These are phyloP conservation scores for Cyclopterus lumpus DNA, from an alignment of 2,797 vertebrate species.

Conservation along the genomic window DNA sequence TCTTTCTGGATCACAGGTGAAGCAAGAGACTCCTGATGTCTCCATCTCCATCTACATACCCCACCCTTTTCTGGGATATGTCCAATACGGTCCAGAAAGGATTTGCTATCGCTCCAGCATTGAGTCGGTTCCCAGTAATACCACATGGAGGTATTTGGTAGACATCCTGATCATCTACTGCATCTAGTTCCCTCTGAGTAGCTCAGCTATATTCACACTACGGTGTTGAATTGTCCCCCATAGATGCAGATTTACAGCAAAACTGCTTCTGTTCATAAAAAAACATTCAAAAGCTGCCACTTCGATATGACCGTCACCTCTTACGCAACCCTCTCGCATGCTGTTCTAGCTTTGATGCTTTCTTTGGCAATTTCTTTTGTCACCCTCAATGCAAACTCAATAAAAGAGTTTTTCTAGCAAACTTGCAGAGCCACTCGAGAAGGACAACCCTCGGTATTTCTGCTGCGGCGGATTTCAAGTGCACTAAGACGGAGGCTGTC, in stretches of 20 bases:
- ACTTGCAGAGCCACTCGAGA: conserved; percentile 50
- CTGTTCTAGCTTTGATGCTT: conserved; percentile 42
- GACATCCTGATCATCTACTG: conserved; percentile 7
- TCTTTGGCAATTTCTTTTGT: conserved; percentile 53
- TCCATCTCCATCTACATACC: not conserved
- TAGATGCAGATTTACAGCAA: conserved; percentile 28
- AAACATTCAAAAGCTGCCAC: conserved; percentile 15
- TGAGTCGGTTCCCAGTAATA: conserved; percentile 12
- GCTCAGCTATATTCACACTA: not conserved
- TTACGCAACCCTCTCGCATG: conserved; percentile 17
- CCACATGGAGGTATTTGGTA: not conserved
- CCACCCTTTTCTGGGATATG: conserved; percentile 12
- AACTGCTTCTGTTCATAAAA: conserved; percentile 23
- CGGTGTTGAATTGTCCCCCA: conserved; percentile 6
- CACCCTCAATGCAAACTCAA: conserved; percentile 47
- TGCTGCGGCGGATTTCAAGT: conserved; percentile 59
- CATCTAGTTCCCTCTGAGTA: not conserved
- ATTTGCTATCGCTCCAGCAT: not conserved
- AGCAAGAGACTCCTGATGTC: not conserved
- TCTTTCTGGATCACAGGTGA: conserved; percentile 5
- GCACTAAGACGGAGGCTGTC: conserved; percentile 68
- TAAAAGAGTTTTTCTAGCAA: conserved; percentile 47
- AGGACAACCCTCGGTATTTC: conserved; percentile 58
- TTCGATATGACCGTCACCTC: conserved; percentile 31
- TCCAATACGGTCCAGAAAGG: not conserved